Conservation (phyloP, 2,888 invertebrate species). For the Nemotelus nigrinus region DNA sequence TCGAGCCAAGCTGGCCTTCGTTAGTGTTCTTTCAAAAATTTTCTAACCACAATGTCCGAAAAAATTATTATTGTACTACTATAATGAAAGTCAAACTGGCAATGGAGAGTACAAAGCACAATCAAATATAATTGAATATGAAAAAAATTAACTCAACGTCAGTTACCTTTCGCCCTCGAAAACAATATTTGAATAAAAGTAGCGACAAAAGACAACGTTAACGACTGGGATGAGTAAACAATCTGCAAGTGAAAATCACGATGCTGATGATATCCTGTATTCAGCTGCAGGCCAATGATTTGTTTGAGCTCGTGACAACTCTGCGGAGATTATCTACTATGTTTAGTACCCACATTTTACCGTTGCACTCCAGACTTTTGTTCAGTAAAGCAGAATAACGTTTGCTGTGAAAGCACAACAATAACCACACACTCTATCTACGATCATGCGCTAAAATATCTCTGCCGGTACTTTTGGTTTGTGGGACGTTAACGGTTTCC, state of each 20-base stretch:
- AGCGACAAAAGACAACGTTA: too few relatives aligned
- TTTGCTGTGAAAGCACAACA: constrained; percentile 27
- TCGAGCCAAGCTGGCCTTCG: too few relatives aligned
- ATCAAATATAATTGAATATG: too few relatives aligned
- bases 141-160: too few relatives aligned
- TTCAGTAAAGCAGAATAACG: constrained; percentile 29
- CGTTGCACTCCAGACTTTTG: constrained; percentile 17
- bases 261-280: constrained; percentile 19
- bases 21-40: too few relatives aligned
- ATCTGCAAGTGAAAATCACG: background rate
- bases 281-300: constrained; percentile 14
- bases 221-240: background rate
- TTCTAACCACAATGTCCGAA: too few relatives aligned
- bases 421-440: constrained; percentile 19
- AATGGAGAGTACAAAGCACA: too few relatives aligned
- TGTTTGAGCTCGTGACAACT: background rate
- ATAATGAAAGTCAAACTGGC: too few relatives aligned
- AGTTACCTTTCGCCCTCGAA: too few relatives aligned
- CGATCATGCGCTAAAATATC: constrained; percentile 41
- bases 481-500: constrained; percentile 16
- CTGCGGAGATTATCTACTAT: background rate
- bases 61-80: too few relatives aligned
- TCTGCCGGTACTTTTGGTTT: constrained; percentile 20
- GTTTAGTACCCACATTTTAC: background rate
- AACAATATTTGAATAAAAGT: too few relatives aligned